Base-by-base conservation (phyloP, 1,140 invertebrate genomes). In the Tetramorium alpestre region DNA sequence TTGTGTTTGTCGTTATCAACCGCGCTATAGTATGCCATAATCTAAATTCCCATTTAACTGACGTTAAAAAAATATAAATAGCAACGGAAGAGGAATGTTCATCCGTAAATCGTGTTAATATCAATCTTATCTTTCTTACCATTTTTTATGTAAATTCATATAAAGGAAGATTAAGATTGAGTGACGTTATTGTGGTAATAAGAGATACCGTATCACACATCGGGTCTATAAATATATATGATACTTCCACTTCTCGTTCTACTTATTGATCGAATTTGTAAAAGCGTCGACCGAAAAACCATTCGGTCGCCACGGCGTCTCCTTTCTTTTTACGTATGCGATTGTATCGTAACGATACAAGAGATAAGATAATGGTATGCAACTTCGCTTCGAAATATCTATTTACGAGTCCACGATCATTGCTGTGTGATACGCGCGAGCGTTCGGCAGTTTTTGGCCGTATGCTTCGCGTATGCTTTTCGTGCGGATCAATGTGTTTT, bases 331-430 rank as follows among this genome's bases (percentile, higher is more conserved):
- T 11, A 38, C 10, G 22, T 72, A 49, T 25, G 22, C 33, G 47
- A 41, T 16, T 64, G 8, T 70, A 41, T 85, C 67, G 13, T 70
- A 82, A 84, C 18, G 41, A 82, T 73, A 60, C 54, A 73, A 81
- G 41, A 84, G 80, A 84, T 84, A 84, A 84, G 80, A 84, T 84
- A 84, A 84, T 84, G 80, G 25, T 60, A 10, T 33, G 69, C 54
- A 82, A 49, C 18, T 69, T 82, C 33, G 38, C 38, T 16, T 47
- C 54, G 25, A 80, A 65, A n/a, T 65, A 16, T 62, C 60, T 49
- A 84, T 73, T 73, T 25, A 6, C 16, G n/a, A 82, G 41, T 73
- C 73, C 67, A 13, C 38, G 78, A 58, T 28, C 51, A 72, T 82
- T 41, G n/a, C 28, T 2, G 69, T 18, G 25, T 49, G 22, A 75